Evolutionary conservation across 1,140 invertebrate genomes (phyloP), one percentile per base, ranked within the genome.

Genomic region (Cydia pomonella): DNA sequence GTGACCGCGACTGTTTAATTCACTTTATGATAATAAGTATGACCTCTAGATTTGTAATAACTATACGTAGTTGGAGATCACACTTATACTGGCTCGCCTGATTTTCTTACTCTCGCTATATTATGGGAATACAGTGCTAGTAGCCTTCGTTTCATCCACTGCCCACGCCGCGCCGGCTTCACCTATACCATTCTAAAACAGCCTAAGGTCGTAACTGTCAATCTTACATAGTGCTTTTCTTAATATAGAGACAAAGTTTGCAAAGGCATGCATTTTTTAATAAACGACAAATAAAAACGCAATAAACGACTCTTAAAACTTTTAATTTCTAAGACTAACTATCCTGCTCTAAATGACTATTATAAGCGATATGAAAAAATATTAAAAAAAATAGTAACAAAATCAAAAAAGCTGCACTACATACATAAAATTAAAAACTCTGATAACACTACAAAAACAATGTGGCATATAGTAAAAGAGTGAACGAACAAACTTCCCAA

Each of bases 261-360:
- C 23, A 38, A 33, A 69, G 6, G 29, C n/a, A 38, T 69, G 64
- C 29, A 69, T 66, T 66, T 66, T 29, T n/a, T n/a, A n/a, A n/a
- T n/a, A n/a, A n/a, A n/a, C n/a, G n/a, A n/a, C n/a, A n/a, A n/a
- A n/a, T n/a, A n/a, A n/a, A n/a, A n/a, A n/a, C n/a, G n/a, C n/a
- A n/a, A n/a, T n/a, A n/a, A n/a, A n/a, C n/a, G n/a, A n/a, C n/a
- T n/a, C n/a, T n/a, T n/a, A n/a, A n/a, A n/a, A n/a, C n/a, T n/a
- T n/a, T n/a, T n/a, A n/a, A n/a, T n/a, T n/a, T n/a, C n/a, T n/a
- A n/a, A n/a, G n/a, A n/a, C n/a, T n/a, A n/a, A n/a, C n/a, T n/a
- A n/a, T n/a, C n/a, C n/a, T n/a, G n/a, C n/a, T n/a, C n/a, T n/a
- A n/a, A n/a, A n/a, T n/a, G n/a, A n/a, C n/a, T n/a, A n/a, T n/a